Conservation (phyloP, 2,888 invertebrate species). For the Sericinus montela region DNA sequence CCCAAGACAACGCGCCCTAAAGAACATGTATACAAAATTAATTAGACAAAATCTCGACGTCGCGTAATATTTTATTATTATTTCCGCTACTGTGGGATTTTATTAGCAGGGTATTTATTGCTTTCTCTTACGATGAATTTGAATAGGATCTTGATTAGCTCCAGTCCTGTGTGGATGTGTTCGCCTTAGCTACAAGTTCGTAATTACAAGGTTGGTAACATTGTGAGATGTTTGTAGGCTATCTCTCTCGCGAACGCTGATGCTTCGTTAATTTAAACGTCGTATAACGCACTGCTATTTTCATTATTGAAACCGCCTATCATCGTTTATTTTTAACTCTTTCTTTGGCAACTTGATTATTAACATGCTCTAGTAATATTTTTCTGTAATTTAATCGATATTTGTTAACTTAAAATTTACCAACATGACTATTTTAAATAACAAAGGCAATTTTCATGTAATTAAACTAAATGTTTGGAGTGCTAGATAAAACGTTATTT, state of each 20-base stretch:
- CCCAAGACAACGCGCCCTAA: slow-evolving; percentile 73
- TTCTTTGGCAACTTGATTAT: slow-evolving; percentile 9
- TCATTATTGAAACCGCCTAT: slow-evolving; percentile 24
- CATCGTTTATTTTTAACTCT: slow-evolving; percentile 22
- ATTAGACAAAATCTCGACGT: slow-evolving; percentile 74
- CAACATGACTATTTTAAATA: too few relatives aligned
- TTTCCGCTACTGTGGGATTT: slow-evolving; percentile 69
- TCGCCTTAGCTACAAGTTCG: slow-evolving; percentile 55
- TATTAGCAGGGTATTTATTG: slow-evolving; percentile 73
- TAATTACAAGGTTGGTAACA: slow-evolving; percentile 70
- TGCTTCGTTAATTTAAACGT: slow-evolving; percentile 75
- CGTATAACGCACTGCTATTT: slow-evolving; percentile 19
- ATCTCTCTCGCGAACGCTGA: slow-evolving; percentile 56
- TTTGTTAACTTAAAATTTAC: background rate
- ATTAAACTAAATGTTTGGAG: too few relatives aligned
- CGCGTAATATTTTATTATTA: slow-evolving; percentile 78
- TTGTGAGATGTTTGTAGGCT: slow-evolving; percentile 55
- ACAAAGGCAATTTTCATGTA: too few relatives aligned
- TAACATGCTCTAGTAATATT: background rate
- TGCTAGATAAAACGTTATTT: too few relatives aligned
- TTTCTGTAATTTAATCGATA: background rate
- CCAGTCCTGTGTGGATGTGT: slow-evolving; percentile 54
- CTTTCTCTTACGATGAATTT: slow-evolving; percentile 66
- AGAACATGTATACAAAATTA: slow-evolving; percentile 74
- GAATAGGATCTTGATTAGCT: slow-evolving; percentile 72